A percentile compares a stretch with the other conserved stretches of the same genome.
phyloP scores from a whole-genome alignment of 2,888 invertebrate species.

The Laspeyria flexula region DNA sequence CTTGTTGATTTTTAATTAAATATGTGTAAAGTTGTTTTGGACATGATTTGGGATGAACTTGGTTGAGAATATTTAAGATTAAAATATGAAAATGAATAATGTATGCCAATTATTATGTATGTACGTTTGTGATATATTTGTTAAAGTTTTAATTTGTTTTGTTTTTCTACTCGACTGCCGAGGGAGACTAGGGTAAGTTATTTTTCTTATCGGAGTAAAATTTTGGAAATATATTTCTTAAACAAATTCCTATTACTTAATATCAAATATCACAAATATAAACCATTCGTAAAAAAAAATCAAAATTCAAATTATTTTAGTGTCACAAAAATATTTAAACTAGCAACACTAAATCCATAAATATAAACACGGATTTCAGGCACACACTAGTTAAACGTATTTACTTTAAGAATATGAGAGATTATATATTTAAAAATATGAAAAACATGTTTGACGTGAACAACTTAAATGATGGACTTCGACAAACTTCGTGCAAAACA shows the following conservation, averaged over 20 bases:
- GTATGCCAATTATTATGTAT: too few relatives aligned
- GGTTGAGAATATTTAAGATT: too few relatives aligned
- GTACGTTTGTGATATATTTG: too few relatives aligned
- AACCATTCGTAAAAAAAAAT: not conserved
- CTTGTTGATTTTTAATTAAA: too few relatives aligned
- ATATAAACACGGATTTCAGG: not conserved
- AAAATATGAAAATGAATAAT: too few relatives aligned
- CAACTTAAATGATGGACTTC: not conserved
- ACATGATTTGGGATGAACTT: too few relatives aligned
- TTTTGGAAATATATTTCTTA: too few relatives aligned
- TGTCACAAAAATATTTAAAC: not conserved
- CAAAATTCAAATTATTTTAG: not conserved
- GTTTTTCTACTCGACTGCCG: too few relatives aligned
- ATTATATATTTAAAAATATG: not conserved
- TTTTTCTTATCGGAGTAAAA: too few relatives aligned
- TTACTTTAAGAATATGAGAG: not conserved
- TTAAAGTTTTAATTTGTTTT: too few relatives aligned
- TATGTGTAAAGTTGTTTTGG: too few relatives aligned
- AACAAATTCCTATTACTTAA: not conserved
- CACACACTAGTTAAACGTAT: not conserved
- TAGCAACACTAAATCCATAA: not conserved
- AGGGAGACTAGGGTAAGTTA: too few relatives aligned
- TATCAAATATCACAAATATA: not conserved
- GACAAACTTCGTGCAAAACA: not conserved
- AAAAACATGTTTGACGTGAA: not conserved